Evolutionary conservation across 2,797 vertebrate genomes (phyloP), one percentile per base, ranked within the genome.

Genomic region (Xyrichtys novacula): DNA sequence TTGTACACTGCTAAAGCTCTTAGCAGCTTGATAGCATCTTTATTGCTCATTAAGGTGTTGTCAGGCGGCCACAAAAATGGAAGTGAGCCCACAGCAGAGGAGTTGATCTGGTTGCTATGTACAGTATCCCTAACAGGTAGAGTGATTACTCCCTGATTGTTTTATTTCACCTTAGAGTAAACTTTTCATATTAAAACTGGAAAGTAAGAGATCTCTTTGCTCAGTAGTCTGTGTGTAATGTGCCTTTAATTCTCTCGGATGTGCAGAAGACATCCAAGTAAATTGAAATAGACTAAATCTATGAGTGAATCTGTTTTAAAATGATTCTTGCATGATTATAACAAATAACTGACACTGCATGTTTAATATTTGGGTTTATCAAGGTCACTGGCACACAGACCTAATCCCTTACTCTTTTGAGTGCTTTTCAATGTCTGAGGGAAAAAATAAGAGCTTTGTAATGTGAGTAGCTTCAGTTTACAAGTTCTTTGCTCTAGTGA

Each of bases 11-110:
- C 40, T 44, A 7, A 53, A 77, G 81, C 55, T 53, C 16, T 72
- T 69, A 78, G 58, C 46, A 65, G 47, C 47, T 46, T 57, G 71
- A 83, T 81, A 65, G 19, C 62, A 61, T 83, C 42, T 82, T 79
- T 78, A 81, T 71, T 78, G 62, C 56, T 71, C 47, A 56, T 76
- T 59, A 64, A 71, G 48, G 56, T 44, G 57, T 29, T 26, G 46
- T 65, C 43, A 76, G 47, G 64, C 49, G 43, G 29, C 2, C 38
- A 59, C 12, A 5, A 71, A 62, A 74, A 61, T 38, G 25, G 64
- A 32, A 29, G 23, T 17, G 4, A 25, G 20, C 29, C 50, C 47
- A 54, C 53, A 73, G 39, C 46, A 44, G 42, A 55, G 43, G 20
- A 25, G 52, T 23, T 72, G n/a, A 48, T 53, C 1, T 49, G 25